Conservation (phyloP, 1,140 invertebrate genomes). For the Pseudomyrmex sp. region DNA sequence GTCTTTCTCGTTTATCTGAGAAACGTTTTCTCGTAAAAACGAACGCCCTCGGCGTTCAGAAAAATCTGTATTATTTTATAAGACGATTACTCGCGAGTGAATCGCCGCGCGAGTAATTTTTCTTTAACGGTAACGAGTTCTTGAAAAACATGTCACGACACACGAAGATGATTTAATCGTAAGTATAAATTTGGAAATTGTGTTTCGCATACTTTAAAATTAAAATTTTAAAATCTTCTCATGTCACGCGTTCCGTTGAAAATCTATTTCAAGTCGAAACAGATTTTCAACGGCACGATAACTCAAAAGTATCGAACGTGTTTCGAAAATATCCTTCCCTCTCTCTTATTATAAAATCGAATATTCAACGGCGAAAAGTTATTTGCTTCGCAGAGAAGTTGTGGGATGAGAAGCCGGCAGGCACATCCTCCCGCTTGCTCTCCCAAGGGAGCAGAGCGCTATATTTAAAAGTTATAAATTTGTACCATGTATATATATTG, state of each 20-base stretch:
- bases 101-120: conserved; percentile 7
- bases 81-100: neutral
- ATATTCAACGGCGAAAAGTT: conserved; percentile 18
- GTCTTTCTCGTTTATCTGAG: neutral
- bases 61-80: conserved; percentile 26
- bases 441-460: too few relatives aligned
- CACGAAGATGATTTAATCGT: neutral
- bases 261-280: neutral
- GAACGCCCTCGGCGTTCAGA: neutral
- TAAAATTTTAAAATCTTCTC: neutral
- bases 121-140: neutral
- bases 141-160: conserved; percentile 4
- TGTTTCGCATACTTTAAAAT: neutral
- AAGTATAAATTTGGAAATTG: neutral
- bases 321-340: neutral
- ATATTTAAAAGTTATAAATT: conserved; percentile 24
- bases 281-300: neutral
- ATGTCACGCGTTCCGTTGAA: neutral
- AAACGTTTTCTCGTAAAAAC: neutral
- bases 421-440: neutral
- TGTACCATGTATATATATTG: neutral
- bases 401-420: neutral
- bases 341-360: conserved; percentile 5
- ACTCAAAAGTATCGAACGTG: neutral
- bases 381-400: neutral